Conservation (phyloP, 1,140 invertebrate genomes). For the Bombyx mandarina region DNA sequence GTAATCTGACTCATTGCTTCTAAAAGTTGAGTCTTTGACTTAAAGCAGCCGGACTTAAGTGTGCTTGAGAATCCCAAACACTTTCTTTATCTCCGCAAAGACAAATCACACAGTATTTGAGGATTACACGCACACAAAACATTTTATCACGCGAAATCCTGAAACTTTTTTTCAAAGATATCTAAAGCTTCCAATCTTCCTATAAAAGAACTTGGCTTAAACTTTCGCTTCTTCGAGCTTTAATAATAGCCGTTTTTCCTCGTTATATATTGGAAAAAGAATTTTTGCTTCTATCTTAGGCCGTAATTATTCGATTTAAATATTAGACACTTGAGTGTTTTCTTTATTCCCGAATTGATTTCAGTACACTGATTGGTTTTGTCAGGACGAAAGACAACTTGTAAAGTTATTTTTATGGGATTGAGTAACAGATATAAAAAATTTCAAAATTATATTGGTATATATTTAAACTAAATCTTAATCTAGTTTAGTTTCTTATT, state of each 20-base stretch:
- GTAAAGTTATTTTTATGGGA: no score
- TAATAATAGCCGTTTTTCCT: conserved; percentile 35
- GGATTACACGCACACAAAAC: conserved; percentile 51
- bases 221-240: conserved; percentile 47
- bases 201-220: conserved; percentile 44
- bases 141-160: conserved; percentile 40
- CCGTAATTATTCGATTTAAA: no score
- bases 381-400: no score
- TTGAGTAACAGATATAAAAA: no score
- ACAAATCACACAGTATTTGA: conserved; percentile 45
- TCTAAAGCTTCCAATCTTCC: conserved; percentile 44
- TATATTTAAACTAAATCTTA: no score
- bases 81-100: conserved; percentile 26
- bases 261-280: conserved; percentile 21
- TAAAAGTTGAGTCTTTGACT: background rate
- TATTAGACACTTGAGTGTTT: no score
- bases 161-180: conserved; percentile 47
- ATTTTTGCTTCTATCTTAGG: background rate
- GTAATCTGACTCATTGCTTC: no score
- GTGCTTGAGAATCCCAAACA: conserved; percentile 13
- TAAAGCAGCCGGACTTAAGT: conserved; percentile 11
- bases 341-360: no score
- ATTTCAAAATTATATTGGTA: no score
- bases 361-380: no score
- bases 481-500: no score